Conservation (phyloP, 2,797 vertebrate genomes). For the Erethizon dorsatum region DNA sequence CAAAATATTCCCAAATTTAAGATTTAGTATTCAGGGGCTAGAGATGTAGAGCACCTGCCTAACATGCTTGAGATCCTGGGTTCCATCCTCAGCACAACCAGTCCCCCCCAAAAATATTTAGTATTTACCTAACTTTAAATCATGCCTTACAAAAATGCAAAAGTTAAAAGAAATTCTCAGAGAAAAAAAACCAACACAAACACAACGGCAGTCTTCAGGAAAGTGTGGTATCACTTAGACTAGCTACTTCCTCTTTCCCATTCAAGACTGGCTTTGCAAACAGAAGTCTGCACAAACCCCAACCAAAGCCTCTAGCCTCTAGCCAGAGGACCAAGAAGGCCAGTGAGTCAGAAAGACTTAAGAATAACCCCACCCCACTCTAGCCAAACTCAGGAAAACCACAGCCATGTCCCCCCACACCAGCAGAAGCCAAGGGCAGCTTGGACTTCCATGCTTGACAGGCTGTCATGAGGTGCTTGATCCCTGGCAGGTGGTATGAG, state of each 20-base stretch:
- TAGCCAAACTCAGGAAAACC: neutral
- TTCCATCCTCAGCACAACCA: neutral
- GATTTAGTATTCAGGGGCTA: neutral
- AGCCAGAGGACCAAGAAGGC: neutral
- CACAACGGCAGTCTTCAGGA: neutral
- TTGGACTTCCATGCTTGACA: neutral
- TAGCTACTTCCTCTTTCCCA: neutral
- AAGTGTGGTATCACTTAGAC: neutral
- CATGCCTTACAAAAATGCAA: neutral
- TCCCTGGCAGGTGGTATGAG: neutral
- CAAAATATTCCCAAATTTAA: neutral
- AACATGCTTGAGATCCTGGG: neutral
- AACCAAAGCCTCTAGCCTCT: neutral
- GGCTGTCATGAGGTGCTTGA: neutral
- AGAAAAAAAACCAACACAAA: neutral
- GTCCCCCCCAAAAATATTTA: neutral
- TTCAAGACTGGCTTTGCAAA: neutral
- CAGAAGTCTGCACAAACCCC: neutral
- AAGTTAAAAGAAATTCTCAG: neutral
- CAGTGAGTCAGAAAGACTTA: neutral
- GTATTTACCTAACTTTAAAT: neutral
- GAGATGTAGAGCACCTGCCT: neutral
- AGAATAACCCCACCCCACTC: neutral
- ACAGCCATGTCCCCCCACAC: neutral
- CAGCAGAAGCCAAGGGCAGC: neutral